Evolutionary conservation across 1,140 invertebrate genomes (phyloP).

Genomic region (Aporrectodea caliginosa): DNA sequence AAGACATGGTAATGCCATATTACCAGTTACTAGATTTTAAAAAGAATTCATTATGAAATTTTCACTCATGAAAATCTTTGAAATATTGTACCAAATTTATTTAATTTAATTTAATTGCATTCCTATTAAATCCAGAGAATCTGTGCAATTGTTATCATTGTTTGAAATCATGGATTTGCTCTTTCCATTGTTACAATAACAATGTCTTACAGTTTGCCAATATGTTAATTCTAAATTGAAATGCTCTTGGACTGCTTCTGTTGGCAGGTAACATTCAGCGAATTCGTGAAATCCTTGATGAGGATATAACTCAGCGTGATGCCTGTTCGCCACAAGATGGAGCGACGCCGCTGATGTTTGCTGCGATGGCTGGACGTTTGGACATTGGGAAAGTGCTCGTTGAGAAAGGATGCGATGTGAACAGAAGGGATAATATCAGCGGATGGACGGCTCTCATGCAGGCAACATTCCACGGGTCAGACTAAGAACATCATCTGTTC

Average conservation of each 20-base stretch:
- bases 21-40: background rate
- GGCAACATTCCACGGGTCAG: constrained; percentile 57
- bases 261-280: constrained; percentile 46
- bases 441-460: constrained; percentile 58
- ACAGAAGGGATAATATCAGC: constrained; percentile 55
- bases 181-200: background rate
- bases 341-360: constrained; percentile 56
- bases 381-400: constrained; percentile 53
- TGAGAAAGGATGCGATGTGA: constrained; percentile 51
- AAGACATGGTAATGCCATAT: constrained; percentile 44
- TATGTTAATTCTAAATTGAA: background rate
- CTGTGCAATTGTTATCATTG: too few species aligned
- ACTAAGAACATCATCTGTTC: too few species aligned
- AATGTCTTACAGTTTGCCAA: background rate
- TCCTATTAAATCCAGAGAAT: too few species aligned
- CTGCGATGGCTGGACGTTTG: constrained; percentile 52
- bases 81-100: background rate
- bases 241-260: background rate
- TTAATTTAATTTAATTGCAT: background rate
- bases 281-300: constrained; percentile 47
- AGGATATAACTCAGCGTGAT: constrained; percentile 48
- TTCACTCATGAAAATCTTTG: background rate
- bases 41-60: background rate
- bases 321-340: constrained; percentile 52
- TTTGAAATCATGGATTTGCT: too few species aligned